Evolutionary conservation across 30 jellyfish, hydroid and myxozoan species (phyloP).

Genomic region (Pseudorhiza aurosa): DNA sequence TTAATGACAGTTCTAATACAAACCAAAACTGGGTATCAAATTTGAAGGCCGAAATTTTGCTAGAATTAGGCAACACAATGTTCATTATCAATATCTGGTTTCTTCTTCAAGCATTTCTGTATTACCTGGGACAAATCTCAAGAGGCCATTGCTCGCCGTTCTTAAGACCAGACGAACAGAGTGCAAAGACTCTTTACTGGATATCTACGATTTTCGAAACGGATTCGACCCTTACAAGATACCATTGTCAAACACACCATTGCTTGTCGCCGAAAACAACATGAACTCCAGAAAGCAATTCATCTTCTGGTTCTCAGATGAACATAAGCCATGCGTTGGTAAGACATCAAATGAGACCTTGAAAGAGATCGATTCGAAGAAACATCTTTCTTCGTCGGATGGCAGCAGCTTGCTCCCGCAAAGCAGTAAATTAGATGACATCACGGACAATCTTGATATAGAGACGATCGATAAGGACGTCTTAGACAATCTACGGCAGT

Average conservation of each 20-base stretch:
- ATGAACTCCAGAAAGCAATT: conserved; percentile 3
- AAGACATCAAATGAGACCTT: neutral
- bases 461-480: conserved; percentile 64
- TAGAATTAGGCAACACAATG: too few species aligned
- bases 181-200: conserved; percentile 6
- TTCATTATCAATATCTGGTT: too few species aligned
- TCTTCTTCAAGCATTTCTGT: conserved; percentile 32
- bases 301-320: conserved; percentile 18
- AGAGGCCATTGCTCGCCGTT: conserved; percentile 55
- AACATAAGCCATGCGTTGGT: neutral
- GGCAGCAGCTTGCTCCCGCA: neutral
- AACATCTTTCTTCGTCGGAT: neutral
- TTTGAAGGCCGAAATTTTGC: too few species aligned
- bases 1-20: too few species aligned
- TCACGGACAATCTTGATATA: conserved; percentile 25
- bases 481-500: conserved; percentile 47
- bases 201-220: conserved; percentile 37
- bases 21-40: too few species aligned
- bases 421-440: neutral
- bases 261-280: conserved; percentile 14
- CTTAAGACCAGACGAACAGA: conserved; percentile 7
- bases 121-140: conserved; percentile 12
- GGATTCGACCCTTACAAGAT: conserved; percentile 43
- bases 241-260: conserved; percentile 12
- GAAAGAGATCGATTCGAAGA: neutral